Conservation (phyloP, 2,888 invertebrate species). For the Hecatera dysodea region DNA sequence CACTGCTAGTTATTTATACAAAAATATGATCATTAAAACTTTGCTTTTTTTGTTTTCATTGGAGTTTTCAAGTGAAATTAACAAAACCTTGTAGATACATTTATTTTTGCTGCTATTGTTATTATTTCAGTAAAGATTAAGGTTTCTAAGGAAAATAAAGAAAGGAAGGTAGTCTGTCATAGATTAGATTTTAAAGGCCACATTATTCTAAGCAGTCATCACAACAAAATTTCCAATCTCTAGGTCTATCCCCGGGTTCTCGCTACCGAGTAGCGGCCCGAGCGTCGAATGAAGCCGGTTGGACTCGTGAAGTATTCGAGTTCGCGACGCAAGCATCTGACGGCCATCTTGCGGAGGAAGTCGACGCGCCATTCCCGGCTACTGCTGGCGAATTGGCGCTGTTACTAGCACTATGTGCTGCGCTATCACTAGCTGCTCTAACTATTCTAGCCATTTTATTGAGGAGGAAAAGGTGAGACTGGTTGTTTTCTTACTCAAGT, state of each 20-base stretch:
- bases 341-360: slow-evolving; percentile 88
- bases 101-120: too few species aligned
- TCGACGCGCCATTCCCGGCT: slow-evolving; percentile 87
- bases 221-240: neutral
- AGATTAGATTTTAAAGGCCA: neutral
- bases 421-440: slow-evolving; percentile 89
- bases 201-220: neutral
- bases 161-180: neutral
- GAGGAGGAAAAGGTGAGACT: slow-evolving; percentile 86
- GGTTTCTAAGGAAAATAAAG: neutral
- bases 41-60: neutral
- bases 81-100: too few species aligned
- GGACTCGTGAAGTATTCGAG: slow-evolving; percentile 91
- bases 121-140: neutral
- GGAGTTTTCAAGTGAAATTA: neutral
- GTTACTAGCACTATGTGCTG: slow-evolving; percentile 90
- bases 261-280: slow-evolving; percentile 92
- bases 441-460: slow-evolving; percentile 91
- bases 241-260: slow-evolving; percentile 89
- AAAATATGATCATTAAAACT: slow-evolving; percentile 4
- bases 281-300: slow-evolving; percentile 92
- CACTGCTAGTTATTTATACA: too few species aligned
- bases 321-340: slow-evolving; percentile 90
- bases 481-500: slow-evolving; percentile 83
- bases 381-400: slow-evolving; percentile 87